Evolutionary conservation across 2,888 invertebrate species (phyloP).

Genomic region (Toxonevra muliebris): DNA sequence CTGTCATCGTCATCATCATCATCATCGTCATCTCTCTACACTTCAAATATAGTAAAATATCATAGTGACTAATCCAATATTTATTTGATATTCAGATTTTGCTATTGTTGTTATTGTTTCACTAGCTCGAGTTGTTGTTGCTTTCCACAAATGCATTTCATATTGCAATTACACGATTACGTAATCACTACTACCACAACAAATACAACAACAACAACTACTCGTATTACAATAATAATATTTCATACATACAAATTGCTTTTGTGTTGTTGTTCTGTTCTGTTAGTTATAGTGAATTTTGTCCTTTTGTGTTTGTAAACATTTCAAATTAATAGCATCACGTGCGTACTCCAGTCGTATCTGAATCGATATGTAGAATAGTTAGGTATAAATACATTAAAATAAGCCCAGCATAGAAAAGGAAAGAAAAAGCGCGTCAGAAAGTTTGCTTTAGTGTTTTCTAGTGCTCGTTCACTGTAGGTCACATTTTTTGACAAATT

Average conservation of each 20-base stretch:
- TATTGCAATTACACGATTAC: neutral
- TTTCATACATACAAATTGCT: constrained; percentile 2
- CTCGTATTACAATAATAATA: neutral
- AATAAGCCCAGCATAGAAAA: too few species aligned
- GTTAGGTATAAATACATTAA: too few species aligned
- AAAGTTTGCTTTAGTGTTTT: too few species aligned
- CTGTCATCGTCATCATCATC: too few species aligned
- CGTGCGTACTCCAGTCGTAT: constrained; percentile 12
- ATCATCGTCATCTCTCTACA: too few species aligned
- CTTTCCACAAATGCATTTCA: neutral
- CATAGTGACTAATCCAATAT: too few species aligned
- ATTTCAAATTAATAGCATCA: constrained; percentile 32
- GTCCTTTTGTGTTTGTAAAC: constrained; percentile 15
- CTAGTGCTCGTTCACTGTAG: too few species aligned
- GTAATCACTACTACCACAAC: neutral
- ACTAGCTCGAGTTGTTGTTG: neutral
- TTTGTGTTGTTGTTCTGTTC: neutral
- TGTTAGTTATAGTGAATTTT: neutral
- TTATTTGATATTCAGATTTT: too few species aligned
- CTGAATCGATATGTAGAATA: neutral
- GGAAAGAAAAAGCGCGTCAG: too few species aligned
- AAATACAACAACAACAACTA: neutral
- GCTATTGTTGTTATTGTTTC: too few species aligned
- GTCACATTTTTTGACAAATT: too few species aligned
- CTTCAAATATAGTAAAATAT: too few species aligned